A percentile compares a stretch with the other conserved stretches of the same genome.
Evolutionary conservation across 2,888 invertebrate genomes (phyloP).

Genomic region (Bibio marci): DNA sequence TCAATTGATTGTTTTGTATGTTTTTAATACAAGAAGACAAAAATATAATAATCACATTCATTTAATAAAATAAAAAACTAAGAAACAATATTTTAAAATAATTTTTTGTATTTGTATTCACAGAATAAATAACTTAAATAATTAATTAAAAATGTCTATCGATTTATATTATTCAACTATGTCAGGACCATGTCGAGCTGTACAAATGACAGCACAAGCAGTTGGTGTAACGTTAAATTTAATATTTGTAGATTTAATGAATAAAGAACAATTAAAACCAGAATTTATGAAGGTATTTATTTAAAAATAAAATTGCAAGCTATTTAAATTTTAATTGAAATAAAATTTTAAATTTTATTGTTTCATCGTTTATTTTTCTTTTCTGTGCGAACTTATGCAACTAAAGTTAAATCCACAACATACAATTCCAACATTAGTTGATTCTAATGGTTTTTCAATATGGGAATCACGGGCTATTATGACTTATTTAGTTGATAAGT

Average conservation of each 20-base stretch:
- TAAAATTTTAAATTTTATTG: too few species aligned
- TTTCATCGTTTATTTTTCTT: too few species aligned
- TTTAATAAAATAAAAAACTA: too few species aligned
- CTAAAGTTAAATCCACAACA: slow-evolving; percentile 2
- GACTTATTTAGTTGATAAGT: slow-evolving; percentile 12
- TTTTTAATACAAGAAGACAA: too few species aligned
- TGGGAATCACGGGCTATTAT: slow-evolving; percentile 66
- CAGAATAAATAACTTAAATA: too few species aligned
- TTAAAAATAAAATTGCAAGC: too few species aligned
- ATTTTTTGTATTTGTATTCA: too few species aligned
- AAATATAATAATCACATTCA: too few species aligned
- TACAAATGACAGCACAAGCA: slow-evolving; percentile 38
- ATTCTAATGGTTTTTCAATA: slow-evolving; percentile 52
- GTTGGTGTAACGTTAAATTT: slow-evolving; percentile 39
- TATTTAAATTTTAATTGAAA: too few species aligned
- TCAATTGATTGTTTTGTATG: too few species aligned
- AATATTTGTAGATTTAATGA: slow-evolving; percentile 34
- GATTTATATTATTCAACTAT: slow-evolving; percentile 37
- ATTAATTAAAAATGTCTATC: slow-evolving; percentile 13
- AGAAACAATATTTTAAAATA: too few species aligned
- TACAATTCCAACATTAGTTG: slow-evolving; percentile 56
- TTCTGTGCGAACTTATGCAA: too few species aligned
- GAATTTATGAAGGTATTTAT: slow-evolving; percentile 39
- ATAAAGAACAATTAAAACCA: slow-evolving; percentile 40
- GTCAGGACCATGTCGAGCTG: slow-evolving; percentile 41